Evolutionary conservation across 2,113 vertebrate genomes (phyloP).

Genomic region (Corynorhinus townsendii): DNA sequence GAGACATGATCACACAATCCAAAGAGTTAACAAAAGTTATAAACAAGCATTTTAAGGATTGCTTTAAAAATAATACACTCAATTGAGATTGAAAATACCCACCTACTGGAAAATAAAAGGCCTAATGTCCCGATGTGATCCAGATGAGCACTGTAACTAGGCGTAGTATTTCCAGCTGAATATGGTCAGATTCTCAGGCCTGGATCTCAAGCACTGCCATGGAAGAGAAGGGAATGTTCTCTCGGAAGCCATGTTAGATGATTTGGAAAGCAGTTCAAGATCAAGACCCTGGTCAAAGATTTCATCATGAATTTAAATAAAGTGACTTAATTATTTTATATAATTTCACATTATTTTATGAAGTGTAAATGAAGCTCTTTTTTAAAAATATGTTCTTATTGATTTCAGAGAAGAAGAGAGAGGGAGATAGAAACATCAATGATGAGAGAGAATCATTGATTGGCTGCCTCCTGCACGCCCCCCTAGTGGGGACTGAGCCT

Average conservation of each 20-base stretch:
- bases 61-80: not conserved
- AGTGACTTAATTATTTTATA: not conserved
- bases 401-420: too few relatives aligned
- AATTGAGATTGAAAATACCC: not conserved
- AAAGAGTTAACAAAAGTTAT: not conserved
- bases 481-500: too few relatives aligned
- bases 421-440: too few relatives aligned
- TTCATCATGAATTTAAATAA: not conserved
- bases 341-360: not conserved
- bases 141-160: not conserved
- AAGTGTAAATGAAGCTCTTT: not conserved
- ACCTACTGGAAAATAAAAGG: not conserved
- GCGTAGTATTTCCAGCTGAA: not conserved
- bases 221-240: not conserved
- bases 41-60: not conserved
- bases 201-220: not conserved
- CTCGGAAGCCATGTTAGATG: not conserved
- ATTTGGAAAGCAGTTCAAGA: not conserved
- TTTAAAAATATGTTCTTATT: too few relatives aligned
- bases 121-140: not conserved
- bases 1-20: not conserved
- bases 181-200: not conserved
- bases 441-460: too few relatives aligned
- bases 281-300: not conserved
- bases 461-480: too few relatives aligned